phyloP scores from a whole-genome alignment of 2,113 vertebrate species.

The Oryzias woworae region DNA sequence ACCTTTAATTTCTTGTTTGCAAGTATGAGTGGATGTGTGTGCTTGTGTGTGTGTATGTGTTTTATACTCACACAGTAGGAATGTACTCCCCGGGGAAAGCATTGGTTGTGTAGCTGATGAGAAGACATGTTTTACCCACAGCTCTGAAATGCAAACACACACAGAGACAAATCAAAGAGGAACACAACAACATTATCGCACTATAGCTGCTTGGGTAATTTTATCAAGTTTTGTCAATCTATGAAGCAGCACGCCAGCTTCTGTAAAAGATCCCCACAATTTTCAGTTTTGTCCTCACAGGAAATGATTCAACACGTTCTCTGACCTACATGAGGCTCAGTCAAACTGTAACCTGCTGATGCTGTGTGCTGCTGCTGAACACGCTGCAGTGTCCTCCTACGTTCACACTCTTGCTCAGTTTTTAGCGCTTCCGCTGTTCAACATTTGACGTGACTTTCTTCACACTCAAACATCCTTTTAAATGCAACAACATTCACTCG shows the following conservation, averaged over 20 bases:
- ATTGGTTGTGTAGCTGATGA: slow-evolving; percentile 96
- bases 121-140: slow-evolving; percentile 94
- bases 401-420: no score
- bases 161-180: background rate
- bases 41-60: slow-evolving; percentile 6
- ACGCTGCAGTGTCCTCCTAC: background rate
- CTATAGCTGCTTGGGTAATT: background rate
- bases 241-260: no score
- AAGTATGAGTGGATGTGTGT: background rate
- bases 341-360: background rate
- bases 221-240: no score
- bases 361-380: no score
- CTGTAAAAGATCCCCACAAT: background rate
- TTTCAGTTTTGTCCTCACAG: background rate
- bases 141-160: slow-evolving; percentile 75
- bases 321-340: background rate
- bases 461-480: no score
- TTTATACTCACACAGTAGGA: slow-evolving; percentile 89
- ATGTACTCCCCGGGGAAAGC: slow-evolving; percentile 94
- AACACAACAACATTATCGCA: background rate
- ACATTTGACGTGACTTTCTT: no score
- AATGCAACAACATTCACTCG: no score
- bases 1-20: background rate
- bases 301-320: background rate
- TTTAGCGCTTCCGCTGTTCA: no score